phyloP scores from a whole-genome alignment of 2,113 vertebrate genomes.

The Ochotona princeps region DNA sequence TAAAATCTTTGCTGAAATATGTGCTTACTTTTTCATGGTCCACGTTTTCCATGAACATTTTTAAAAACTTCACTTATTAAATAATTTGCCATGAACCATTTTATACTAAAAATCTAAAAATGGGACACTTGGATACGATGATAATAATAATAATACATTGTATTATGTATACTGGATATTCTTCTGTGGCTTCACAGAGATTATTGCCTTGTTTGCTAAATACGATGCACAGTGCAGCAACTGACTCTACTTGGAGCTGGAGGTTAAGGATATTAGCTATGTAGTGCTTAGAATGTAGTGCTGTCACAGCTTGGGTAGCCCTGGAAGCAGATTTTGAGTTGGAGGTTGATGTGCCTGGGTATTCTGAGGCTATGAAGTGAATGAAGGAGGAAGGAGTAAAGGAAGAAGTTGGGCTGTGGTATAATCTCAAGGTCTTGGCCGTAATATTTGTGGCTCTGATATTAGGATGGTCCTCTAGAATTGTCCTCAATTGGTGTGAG shows the following conservation, averaged over 20 bases:
- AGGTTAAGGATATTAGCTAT: not conserved
- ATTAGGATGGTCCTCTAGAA: not conserved
- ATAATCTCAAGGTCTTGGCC: not conserved
- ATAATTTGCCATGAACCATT: slow-evolving; percentile 6
- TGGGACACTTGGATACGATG: not conserved
- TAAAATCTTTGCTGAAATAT: no score
- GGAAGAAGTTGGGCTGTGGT: not conserved
- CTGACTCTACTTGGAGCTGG: not conserved
- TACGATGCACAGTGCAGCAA: not conserved
- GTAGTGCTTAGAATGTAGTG: not conserved
- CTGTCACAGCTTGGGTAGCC: not conserved
- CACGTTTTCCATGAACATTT: no score
- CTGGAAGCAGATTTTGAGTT: not conserved
- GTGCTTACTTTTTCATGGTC: no score
- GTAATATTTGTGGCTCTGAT: not conserved
- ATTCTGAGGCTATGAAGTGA: not conserved
- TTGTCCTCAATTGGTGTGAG: not conserved
- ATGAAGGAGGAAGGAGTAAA: not conserved
- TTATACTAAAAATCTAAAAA: not conserved
- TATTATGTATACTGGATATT: not conserved
- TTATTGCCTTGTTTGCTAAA: not conserved
- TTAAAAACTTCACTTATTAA: no score
- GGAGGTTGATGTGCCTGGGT: not conserved
- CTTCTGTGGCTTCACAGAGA: not conserved
- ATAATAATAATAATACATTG: no score